Base-by-base conservation (phyloP, 2,888 invertebrate species). In the Zootermopsis nevadensis region DNA sequence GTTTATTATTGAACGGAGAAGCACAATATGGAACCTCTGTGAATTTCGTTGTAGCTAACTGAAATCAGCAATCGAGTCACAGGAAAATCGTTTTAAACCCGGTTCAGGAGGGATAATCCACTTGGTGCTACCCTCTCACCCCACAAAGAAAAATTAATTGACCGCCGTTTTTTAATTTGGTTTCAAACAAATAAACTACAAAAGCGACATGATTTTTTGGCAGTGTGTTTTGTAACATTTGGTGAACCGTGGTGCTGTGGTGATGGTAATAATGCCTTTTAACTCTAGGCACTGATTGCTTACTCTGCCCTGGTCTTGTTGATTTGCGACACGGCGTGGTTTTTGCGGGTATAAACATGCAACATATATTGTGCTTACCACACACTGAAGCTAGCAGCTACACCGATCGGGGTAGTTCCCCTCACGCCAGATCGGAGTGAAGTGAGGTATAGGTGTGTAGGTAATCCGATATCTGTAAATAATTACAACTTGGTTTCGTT, bases 321-420 rank as follows among this genome's bases (percentile, higher is more conserved):
- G 89, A 90, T 90, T 90, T 89, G 89, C 89, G 89, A 89, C 89
- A 88, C 82, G 81, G 67, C 88, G 89, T 89, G 90, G 90, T 90
- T 90, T 90, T 89, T 89, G 89, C 88, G 90, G 90, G 84, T 88
- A 89, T 89, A 90, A 90, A 89, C 89, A 89, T 89, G 83, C 77
- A 33, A 35, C 83, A 77, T 74, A 72, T 66, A 72, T 72, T 80
- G 53, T 38, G 69, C 30, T 35, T 69, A 83, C 80, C 83, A 79
- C 74, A 74, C 80, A 55, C 77, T 53, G 48, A 53, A 77, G 27
- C 33, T 30, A 22, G 53, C 74, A 53, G 74, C 74, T 53, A 74
- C 72, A 42, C 53, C 33, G 31, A 74, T 22, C 15, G 48, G 77
- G 74, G 74, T 38, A 72, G 31, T 74, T 35, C 6, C 74, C 24